Evolutionary conservation across 2,797 vertebrate genomes (phyloP), one percentile per base, ranked within the genome.

Genomic region (Tinamus major): DNA sequence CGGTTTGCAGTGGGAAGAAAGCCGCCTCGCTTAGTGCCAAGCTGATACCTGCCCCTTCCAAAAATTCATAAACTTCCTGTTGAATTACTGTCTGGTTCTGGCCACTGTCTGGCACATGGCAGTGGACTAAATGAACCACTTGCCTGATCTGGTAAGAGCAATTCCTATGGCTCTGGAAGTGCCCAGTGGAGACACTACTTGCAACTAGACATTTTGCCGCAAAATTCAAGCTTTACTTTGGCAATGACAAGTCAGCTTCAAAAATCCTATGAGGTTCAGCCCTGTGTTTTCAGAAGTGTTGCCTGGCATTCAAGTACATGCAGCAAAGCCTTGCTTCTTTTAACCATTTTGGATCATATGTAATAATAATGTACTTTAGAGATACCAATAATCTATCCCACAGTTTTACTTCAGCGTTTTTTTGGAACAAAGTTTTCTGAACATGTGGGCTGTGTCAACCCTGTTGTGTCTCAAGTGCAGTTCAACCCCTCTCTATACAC

Each of bases 251-350:
- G 49, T 23, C 67, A 69, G 4, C 69, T 83, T 83, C 44, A 85
- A 65, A 80, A 56, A 8, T 7, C 61, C 23, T 62, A 15, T 0
- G 0, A 1, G 1, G n/a, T 21, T n/a, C 13, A 29, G 41, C 78
- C 37, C 44, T 49, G 17, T 2, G 39, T 41, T 56, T 70, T 58
- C 11, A 37, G 56, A 70, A 8, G 6, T 55, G 39, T 1, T 49
- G 53, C 41, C 61, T 68, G 29, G 64, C 79, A n/a, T n/a, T 20
- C 44, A 23, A 69, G 27, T 2, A 33, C 4, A 9, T 2, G 5
- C 67, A 85, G 42, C 51, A 58, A 6, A 53, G 61, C 33, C 69
- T 75, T 48, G 29, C 23, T 79, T 29, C 33, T 76, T 68, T 46
- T 68, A 11, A 46, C 42, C 29, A 9, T 10, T 67, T 71, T 20